phyloP scores from a whole-genome alignment of 2,888 invertebrate genomes.

The Neuroscelio doddi region DNA sequence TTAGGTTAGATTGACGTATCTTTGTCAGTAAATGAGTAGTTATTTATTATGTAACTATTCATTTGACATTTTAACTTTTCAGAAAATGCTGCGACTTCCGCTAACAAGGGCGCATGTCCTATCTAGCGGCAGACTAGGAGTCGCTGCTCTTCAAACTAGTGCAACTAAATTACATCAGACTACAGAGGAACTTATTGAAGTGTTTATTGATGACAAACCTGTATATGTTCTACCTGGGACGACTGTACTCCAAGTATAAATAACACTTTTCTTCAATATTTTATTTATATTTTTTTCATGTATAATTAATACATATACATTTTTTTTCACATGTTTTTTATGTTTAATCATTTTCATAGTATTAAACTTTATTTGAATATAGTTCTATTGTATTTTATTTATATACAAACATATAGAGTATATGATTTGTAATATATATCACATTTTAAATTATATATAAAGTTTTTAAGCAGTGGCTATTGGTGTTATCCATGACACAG shows the following conservation, averaged over 20 bases:
- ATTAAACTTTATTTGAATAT: too few species aligned
- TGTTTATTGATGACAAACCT: slow-evolving; percentile 97
- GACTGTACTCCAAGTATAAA: slow-evolving; percentile 91
- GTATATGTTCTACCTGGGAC: slow-evolving; percentile 96
- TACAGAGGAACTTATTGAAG: slow-evolving; percentile 87
- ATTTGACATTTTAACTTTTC: slow-evolving; percentile 41
- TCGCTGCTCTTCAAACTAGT: slow-evolving; percentile 67
- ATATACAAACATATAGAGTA: too few species aligned
- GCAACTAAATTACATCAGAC: slow-evolving; percentile 68
- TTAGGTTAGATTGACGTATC: slow-evolving; percentile 34
- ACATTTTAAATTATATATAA: too few species aligned
- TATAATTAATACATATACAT: background rate
- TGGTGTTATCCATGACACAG: too few species aligned
- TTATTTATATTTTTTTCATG: background rate
- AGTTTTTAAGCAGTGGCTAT: too few species aligned
- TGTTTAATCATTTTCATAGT: too few species aligned
- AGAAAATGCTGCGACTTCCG: slow-evolving; percentile 83
- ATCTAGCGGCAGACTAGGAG: slow-evolving; percentile 68
- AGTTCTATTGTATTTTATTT: too few species aligned
- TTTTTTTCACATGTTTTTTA: too few species aligned
- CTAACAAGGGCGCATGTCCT: slow-evolving; percentile 78
- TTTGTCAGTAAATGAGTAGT: slow-evolving; percentile 22
- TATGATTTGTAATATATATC: too few species aligned
- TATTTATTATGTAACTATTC: slow-evolving; percentile 56
- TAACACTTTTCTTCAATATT: background rate